These are phyloP conservation scores for Diploptera punctata DNA, from an alignment of 2,888 invertebrate species.

Conservation along the genomic window DNA sequence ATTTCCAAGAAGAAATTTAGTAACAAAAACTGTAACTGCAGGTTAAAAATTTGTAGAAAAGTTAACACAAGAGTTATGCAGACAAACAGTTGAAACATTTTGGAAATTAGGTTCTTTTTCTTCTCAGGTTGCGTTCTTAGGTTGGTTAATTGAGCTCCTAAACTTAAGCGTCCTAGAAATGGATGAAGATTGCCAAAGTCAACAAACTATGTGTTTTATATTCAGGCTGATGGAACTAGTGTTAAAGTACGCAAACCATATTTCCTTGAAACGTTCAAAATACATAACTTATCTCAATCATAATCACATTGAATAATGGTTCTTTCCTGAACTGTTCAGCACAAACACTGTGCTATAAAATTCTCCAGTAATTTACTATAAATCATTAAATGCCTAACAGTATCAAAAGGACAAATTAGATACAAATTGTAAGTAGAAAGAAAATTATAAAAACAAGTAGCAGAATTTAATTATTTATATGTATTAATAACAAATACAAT, in stretches of 20 bases:
- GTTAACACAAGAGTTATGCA: neutral
- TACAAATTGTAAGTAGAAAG: no score
- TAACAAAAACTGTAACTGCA: neutral
- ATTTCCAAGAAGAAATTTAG: neutral
- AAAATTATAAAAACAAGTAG: no score
- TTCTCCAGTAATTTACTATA: no score
- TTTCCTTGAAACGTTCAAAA: neutral
- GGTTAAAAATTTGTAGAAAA: neutral
- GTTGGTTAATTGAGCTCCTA: neutral
- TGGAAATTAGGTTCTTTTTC: neutral
- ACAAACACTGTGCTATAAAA: no score
- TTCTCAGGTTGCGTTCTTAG: neutral
- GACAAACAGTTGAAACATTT: neutral
- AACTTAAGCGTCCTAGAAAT: neutral
- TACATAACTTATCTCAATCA: no score
- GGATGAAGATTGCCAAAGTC: neutral
- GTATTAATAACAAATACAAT: no score
- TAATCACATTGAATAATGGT: no score
- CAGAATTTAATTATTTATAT: no score
- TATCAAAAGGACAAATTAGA: no score
- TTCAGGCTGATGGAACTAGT: neutral
- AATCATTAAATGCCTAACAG: no score
- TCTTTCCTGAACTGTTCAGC: no score
- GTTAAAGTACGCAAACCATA: neutral
- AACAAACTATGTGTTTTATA: neutral